These are phyloP conservation scores for Chroicocephalus ridibundus DNA, from an alignment of 2,113 vertebrate species.

Conservation along the genomic window DNA sequence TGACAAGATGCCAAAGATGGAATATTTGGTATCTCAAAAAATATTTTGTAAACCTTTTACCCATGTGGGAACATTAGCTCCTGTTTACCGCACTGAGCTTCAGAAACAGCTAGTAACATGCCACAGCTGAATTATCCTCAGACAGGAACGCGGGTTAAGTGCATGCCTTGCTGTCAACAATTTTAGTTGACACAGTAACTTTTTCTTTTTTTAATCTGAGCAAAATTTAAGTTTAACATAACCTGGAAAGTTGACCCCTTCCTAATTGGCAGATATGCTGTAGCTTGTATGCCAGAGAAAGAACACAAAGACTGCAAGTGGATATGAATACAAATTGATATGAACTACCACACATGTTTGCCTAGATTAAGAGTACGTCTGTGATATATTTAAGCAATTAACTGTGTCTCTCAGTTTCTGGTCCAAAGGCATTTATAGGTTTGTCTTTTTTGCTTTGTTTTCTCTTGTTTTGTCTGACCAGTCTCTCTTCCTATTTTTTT, in stretches of 20 bases:
- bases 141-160: not conserved
- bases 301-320: not conserved
- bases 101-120: not conserved
- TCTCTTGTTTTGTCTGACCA: not conserved
- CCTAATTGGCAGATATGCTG: constrained; percentile 23
- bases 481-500: not conserved
- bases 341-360: not conserved
- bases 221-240: constrained; percentile 33
- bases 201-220: not conserved
- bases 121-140: not conserved
- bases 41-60: not conserved
- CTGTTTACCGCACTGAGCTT: not conserved
- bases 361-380: not conserved
- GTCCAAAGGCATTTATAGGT: not conserved
- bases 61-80: not conserved
- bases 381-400: constrained; percentile 23
- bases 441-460: not conserved
- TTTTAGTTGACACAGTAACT: not conserved
- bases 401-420: not conserved
- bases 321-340: not conserved
- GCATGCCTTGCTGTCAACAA: not conserved
- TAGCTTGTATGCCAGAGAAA: not conserved
- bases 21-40: not conserved
- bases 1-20: not conserved
- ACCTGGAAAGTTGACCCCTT: constrained; percentile 30